Evolutionary conservation across 2,888 invertebrate species (phyloP), one percentile per base, ranked within the genome.

Genomic region (Pheosia gnoma): DNA sequence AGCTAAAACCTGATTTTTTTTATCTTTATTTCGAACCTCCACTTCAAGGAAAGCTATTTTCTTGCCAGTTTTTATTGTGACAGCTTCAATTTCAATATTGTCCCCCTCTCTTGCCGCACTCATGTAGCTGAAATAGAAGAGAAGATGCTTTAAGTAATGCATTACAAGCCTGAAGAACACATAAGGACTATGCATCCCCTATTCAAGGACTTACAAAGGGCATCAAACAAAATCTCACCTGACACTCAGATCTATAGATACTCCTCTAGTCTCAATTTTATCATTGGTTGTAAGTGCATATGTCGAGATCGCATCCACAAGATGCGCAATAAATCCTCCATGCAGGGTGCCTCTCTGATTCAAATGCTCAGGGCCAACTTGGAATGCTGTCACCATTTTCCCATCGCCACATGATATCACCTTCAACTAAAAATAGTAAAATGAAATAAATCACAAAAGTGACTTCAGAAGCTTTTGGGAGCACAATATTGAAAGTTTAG

Each of bases 11-110:
- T 94, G 93, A 60, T 96, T 96, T 65, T 95, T 96, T 65, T 95
- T 96, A 7, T 94, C 91, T 86, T 98, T 98, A 66, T 97, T 96
- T 54, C 94, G 95, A 2, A 99, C 94, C 74, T 96, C 95, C 11
- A 98, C 97, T 76, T 96, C 95, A 9, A 98, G 91, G 84, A 97
- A 98, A 0, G 98, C 98, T 66, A 98, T 88, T 58, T 95, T 96
- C 75, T 95, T 96, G 1, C 98, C 98, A 53, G 95, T 92, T 87
- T 96, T 96, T 39, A 96, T 86, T 0, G 97, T 97, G 62, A 94
- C 94, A 0, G 98, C 97, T 82, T 97, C 96, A 6, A 98, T 95
- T 67, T 96, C 90, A 55, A 99, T 93, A 57, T 95, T 95, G 70
- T 98, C 97, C 2, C 98, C 98, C 72, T 95, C 94, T 72, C 93